phyloP scores from a whole-genome alignment of 2,113 vertebrate genomes.

The Boleophthalmus pectinirostris region DNA sequence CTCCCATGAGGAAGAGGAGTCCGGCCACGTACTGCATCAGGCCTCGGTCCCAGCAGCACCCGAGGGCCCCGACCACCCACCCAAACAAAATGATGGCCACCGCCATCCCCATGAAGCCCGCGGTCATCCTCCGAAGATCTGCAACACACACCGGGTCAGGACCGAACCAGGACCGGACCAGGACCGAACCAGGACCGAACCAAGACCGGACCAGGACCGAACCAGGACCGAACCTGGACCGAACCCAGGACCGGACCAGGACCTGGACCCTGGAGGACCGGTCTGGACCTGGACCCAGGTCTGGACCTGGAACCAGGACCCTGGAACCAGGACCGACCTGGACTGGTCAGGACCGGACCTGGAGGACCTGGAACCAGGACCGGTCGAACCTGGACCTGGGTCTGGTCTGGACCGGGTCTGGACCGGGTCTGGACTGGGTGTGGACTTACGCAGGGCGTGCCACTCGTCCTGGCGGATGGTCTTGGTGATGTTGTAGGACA shows the following conservation, averaged over 20 bases:
- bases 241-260: too few relatives aligned
- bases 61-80: constrained; percentile 1
- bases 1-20: constrained; percentile 9
- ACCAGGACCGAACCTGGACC: too few relatives aligned
- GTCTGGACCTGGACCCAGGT: too few relatives aligned
- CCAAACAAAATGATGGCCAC: not conserved
- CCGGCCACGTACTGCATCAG: constrained; percentile 9
- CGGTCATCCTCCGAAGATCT: constrained; percentile 4
- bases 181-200: too few relatives aligned
- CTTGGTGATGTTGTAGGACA: constrained; percentile 97
- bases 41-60: constrained; percentile 6
- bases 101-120: constrained; percentile 10
- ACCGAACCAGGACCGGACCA: too few relatives aligned
- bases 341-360: too few relatives aligned
- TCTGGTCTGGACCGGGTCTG: not conserved
- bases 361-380: too few relatives aligned
- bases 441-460: constrained; percentile 95
- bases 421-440: not conserved
- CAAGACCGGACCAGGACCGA: too few relatives aligned
- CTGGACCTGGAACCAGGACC: too few relatives aligned
- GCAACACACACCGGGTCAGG: not conserved
- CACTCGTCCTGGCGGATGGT: constrained; percentile 99
- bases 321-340: too few relatives aligned
- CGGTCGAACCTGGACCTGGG: too few relatives aligned
- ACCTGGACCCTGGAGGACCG: too few relatives aligned